Base-by-base conservation (phyloP, 2,888 invertebrate genomes). In the Xanthorhoe spadicearia region DNA sequence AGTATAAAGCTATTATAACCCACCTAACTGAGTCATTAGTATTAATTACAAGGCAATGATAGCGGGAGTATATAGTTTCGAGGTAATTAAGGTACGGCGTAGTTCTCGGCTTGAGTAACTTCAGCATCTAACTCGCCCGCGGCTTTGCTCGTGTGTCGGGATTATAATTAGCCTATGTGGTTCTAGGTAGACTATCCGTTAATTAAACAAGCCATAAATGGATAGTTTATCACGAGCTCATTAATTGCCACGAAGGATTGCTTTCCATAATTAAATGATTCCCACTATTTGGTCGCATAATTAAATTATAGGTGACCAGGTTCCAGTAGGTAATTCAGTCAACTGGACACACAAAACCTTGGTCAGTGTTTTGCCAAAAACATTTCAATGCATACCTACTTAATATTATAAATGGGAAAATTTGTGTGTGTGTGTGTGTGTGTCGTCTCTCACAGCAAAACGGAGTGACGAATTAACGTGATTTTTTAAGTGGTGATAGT, bases 211-310 rank as follows among this genome's bases (percentile, higher is more conserved):
- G 35, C 46, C 13, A 57, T 61, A 53, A 51, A 46, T 15, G n/a
- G 23, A 7, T 55, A n/a, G 55, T 63, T 63, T 56, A 67, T 56
- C 13, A 28, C 19, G 32, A 19, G 28, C 58, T 62, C 54, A 66
- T 62, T 66, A 61, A 61, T 66, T 8, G 38, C 57, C 46, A 35
- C 51, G 32, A 51, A 23, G 59, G 62, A 67, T 60, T 51, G 62
- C 63, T 67, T 56, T 62, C 59, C 59, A 59, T 63, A 63, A 63
- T 63, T 67, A 48, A 67, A 67, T 67, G 59, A 62, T 51, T 32
- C 46, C 50, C 53, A 50, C 43, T 64, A 65, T 52, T 35, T n/a
- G 28, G 49, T 53, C 17, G 54, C 43, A 10, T 55, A 56, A 60
- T 60, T 48, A 55, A 55, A 56, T 50, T 60, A 38, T 64, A 19